These are phyloP conservation scores for Xenopus petersii DNA, from an alignment of 2,797 vertebrate species.

Conservation along the genomic window DNA sequence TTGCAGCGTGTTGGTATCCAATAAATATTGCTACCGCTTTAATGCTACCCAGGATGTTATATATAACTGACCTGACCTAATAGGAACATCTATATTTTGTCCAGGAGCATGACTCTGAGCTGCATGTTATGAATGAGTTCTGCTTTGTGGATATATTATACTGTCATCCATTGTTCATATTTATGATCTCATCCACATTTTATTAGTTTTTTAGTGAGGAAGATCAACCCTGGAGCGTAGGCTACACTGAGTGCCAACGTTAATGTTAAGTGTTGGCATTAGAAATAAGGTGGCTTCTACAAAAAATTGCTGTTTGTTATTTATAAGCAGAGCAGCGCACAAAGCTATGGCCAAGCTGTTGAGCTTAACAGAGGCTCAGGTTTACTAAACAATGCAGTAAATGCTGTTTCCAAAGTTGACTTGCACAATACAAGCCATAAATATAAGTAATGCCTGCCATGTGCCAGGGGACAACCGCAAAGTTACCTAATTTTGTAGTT, in stretches of 20 bases:
- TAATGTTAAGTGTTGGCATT: neutral
- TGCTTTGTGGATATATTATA: conserved; percentile 20
- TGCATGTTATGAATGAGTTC: conserved; percentile 26
- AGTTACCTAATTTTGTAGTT: too few relatives aligned
- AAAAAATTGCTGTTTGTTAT: too few relatives aligned
- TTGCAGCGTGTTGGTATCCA: conserved; percentile 29
- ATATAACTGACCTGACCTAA: conserved; percentile 45
- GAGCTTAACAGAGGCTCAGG: too few relatives aligned
- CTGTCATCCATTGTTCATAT: conserved; percentile 36
- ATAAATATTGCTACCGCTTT: conserved; percentile 42
- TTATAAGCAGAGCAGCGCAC: too few relatives aligned
- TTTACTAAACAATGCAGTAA: too few relatives aligned
- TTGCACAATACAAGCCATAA: too few relatives aligned
- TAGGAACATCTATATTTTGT: conserved; percentile 46
- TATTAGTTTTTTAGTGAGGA: too few relatives aligned
- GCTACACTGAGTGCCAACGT: conserved; percentile 8
- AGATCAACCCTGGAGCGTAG: too few relatives aligned
- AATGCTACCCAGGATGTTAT: conserved; percentile 40
- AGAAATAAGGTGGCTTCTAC: neutral
- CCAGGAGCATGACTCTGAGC: conserved; percentile 18
- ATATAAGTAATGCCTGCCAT: too few relatives aligned
- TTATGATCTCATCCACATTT: neutral
- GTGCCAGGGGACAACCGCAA: too few relatives aligned
- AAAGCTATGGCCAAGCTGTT: too few relatives aligned
- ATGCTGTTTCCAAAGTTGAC: too few relatives aligned